These are phyloP conservation scores for Cantharis rufa DNA, from an alignment of 2,888 invertebrate species.

Conservation along the genomic window DNA sequence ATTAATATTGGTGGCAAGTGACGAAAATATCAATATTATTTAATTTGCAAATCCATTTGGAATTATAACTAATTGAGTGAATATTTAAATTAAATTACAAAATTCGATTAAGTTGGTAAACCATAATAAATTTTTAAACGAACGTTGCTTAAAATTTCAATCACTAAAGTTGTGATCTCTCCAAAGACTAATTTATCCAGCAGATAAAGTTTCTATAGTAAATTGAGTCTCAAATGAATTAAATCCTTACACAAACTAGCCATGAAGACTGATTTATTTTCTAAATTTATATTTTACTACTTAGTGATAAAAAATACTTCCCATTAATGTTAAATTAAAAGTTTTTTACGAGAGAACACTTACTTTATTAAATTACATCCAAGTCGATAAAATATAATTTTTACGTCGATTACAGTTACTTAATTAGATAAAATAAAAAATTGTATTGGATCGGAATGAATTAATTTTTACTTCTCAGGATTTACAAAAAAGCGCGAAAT, in stretches of 20 bases:
- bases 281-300: background rate
- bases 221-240: background rate
- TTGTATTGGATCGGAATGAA: too few relatives aligned
- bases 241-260: background rate
- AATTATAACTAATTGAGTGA: background rate
- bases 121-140: background rate
- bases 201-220: background rate
- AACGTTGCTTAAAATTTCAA: background rate
- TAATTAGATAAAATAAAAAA: too few relatives aligned
- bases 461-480: too few relatives aligned
- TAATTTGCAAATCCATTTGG: background rate
- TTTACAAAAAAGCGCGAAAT: too few relatives aligned
- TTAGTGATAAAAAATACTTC: background rate
- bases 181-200: background rate
- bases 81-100: background rate
- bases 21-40: background rate
- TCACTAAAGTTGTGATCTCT: background rate
- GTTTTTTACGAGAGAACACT: background rate
- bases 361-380: background rate
- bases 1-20: background rate
- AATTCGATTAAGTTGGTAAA: background rate
- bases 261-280: conserved; percentile 1
- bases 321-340: background rate
- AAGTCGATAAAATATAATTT: background rate
- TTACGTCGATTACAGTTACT: background rate